phyloP scores from a whole-genome alignment of 2,888 invertebrate species.

The Acrocyrtus sp. region DNA sequence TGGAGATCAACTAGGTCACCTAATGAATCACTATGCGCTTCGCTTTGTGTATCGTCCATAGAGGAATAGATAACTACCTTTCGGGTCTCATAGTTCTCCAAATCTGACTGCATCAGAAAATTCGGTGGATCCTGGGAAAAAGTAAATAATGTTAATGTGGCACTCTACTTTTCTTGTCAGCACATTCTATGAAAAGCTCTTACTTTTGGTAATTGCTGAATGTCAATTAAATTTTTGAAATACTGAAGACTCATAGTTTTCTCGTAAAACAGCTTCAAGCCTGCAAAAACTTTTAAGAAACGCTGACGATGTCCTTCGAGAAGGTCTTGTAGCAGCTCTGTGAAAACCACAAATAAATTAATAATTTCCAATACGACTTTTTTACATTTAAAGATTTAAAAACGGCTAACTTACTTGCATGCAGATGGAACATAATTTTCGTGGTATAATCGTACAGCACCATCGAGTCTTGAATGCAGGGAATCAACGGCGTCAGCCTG shows the following conservation, averaged over 20 bases:
- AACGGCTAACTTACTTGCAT: conserved; percentile 73
- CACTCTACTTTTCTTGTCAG: neutral
- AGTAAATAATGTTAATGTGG: too few species aligned
- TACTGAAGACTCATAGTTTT: conserved; percentile 95
- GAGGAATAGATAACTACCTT: conserved; percentile 84
- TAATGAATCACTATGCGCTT: conserved; percentile 59
- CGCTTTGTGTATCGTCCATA: conserved; percentile 66
- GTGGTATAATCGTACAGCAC: conserved; percentile 97
- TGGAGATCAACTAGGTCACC: conserved; percentile 65
- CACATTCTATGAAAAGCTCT: too few species aligned
- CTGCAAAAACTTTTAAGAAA: conserved; percentile 89
- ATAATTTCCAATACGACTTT: neutral
- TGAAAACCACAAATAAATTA: conserved; percentile 32
- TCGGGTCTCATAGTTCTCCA: conserved; percentile 93
- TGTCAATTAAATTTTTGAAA: conserved; percentile 93
- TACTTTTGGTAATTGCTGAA: conserved; percentile 91
- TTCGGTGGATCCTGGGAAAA: conserved; percentile 84
- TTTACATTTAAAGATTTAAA: conserved; percentile 1
- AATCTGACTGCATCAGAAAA: conserved; percentile 90
- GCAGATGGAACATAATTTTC: conserved; percentile 94
- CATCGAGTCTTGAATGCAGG: conserved; percentile 95
- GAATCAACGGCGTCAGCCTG: conserved; percentile 93
- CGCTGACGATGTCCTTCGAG: conserved; percentile 89
- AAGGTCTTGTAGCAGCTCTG: conserved; percentile 87
- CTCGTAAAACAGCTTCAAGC: conserved; percentile 90